phyloP scores from a whole-genome alignment of 2,113 vertebrate genomes.

The Microtus richardsoni region DNA sequence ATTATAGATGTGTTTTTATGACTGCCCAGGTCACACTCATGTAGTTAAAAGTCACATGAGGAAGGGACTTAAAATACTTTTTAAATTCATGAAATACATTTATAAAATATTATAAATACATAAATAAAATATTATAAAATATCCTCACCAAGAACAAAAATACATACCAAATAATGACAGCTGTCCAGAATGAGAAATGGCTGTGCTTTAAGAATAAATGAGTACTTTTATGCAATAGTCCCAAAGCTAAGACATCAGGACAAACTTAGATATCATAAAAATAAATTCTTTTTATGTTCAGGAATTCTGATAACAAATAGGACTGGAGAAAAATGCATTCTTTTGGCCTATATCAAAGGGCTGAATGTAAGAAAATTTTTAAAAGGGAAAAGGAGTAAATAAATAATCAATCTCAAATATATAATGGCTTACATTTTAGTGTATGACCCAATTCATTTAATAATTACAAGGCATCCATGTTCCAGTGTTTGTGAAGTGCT shows the following conservation, averaged over 20 bases:
- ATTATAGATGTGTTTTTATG: constrained; percentile 71
- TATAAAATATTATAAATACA: background rate
- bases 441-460: background rate
- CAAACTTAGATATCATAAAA: background rate
- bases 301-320: background rate
- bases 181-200: constrained; percentile 23
- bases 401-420: background rate
- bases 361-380: background rate
- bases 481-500: too few species aligned
- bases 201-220: background rate
- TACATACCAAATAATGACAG: background rate
- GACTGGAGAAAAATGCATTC: background rate
- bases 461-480: background rate
- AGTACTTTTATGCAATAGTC: background rate
- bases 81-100: constrained; percentile 59
- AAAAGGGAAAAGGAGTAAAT: background rate
- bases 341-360: background rate
- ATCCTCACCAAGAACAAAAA: background rate
- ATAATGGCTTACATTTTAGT: background rate
- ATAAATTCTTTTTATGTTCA: background rate
- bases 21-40: constrained; percentile 68
- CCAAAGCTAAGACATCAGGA: background rate
- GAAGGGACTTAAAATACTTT: constrained; percentile 61
- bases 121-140: background rate
- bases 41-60: constrained; percentile 18